These are phyloP conservation scores for Heterodera filipjevi DNA, from an alignment of 2,888 invertebrate genomes.

Conservation along the genomic window DNA sequence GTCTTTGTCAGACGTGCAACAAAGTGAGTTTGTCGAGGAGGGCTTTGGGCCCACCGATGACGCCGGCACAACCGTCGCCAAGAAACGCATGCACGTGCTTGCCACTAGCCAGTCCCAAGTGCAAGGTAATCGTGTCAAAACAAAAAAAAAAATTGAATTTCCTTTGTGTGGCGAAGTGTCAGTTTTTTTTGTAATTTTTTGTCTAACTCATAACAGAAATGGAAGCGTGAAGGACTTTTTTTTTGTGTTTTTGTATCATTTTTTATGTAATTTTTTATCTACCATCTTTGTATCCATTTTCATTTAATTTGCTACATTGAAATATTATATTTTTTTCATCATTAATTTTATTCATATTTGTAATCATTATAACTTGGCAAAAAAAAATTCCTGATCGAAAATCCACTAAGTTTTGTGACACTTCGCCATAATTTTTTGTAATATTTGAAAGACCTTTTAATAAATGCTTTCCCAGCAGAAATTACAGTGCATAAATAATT, in stretches of 20 bases:
- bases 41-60: slow-evolving; percentile 62
- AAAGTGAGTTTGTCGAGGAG: slow-evolving; percentile 63
- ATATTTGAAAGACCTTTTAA: neutral
- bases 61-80: slow-evolving; percentile 60
- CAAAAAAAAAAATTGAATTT: slow-evolving; percentile 26
- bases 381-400: no score
- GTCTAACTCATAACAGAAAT: neutral
- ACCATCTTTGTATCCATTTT: no score
- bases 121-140: slow-evolving; percentile 49
- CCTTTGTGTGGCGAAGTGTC: slow-evolving; percentile 26
- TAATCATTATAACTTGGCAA: no score
- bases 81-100: slow-evolving; percentile 64
- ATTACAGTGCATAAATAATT: no score
- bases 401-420: neutral
- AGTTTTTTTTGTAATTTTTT: slow-evolving; percentile 24
- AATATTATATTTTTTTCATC: no score
- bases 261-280: no score
- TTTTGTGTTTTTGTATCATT: neutral
- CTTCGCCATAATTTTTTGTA: no score
- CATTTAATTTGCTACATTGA: no score
- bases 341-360: no score
- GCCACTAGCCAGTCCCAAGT: slow-evolving; percentile 63
- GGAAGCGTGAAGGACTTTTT: neutral
- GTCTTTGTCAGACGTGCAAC: slow-evolving; percentile 44
- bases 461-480: neutral